phyloP scores from a whole-genome alignment of 2,113 vertebrate species.

The Bolborhynchus lineola region DNA sequence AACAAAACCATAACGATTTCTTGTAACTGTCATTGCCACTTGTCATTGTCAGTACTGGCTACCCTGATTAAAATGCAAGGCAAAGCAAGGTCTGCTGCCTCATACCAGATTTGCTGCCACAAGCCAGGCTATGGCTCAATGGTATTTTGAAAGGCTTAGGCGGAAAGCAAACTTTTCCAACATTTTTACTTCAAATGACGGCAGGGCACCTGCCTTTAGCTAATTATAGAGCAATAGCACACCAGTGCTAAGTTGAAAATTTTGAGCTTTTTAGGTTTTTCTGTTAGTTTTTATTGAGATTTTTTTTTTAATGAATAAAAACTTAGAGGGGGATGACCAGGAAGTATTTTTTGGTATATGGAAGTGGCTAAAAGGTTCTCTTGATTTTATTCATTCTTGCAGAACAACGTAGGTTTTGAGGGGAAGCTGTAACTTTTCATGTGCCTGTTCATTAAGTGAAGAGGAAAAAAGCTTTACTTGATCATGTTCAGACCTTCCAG shows the following conservation, averaged over 20 bases:
- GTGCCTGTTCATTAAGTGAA: neutral
- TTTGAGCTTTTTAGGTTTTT: neutral
- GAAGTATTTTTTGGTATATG: neutral
- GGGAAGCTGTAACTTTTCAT: neutral
- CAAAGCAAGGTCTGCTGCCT: neutral
- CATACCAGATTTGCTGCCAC: rapidly evolving
- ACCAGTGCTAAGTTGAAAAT: neutral
- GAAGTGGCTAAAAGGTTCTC: neutral
- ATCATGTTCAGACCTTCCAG: neutral
- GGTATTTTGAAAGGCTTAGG: neutral
- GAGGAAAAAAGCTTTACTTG: neutral
- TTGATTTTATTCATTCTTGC: neutral
- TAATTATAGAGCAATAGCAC: neutral
- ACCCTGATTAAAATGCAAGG: neutral
- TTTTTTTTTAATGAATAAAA: neutral
- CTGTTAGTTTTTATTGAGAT: neutral
- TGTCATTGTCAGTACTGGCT: neutral
- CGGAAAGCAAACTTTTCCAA: neutral
- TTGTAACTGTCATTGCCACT: neutral
- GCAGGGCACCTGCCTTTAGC: neutral
- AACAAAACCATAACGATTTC: rapidly evolving
- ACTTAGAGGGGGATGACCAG: neutral
- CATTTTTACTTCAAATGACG: neutral
- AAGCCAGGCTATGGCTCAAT: neutral
- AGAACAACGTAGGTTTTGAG: neutral